Base-by-base conservation (phyloP, 2,797 vertebrate genomes). In the Typhlichthys subterraneus region DNA sequence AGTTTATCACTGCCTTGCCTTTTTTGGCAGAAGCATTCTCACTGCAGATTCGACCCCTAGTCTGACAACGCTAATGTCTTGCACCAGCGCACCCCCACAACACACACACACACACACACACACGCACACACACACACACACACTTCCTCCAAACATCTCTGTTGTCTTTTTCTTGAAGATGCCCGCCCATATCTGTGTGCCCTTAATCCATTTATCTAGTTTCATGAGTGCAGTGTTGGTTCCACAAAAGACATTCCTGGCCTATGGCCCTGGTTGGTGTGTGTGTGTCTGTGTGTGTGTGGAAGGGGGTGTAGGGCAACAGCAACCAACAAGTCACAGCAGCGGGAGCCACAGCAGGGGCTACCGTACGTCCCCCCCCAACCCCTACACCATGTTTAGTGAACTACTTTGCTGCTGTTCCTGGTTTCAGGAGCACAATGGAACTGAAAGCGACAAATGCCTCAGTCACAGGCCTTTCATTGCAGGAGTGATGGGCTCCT, bases 1-100 rank as follows among this genome's bases (percentile, higher is more conserved):
- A 95, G 93, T 96, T 95, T 94, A 94, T 95, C 93, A 93, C 91
- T 94, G 93, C 93, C 93, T 92, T 94, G 90, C 95, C 91, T 88
- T 86, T 88, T 92, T 92, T 92, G 93, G 91, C 90, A 89, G 89
- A 91, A 89, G 91, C 91, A 90, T 90, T 92, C 91, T 91, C 90
- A 87, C 89, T 86, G 88, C 70, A 76, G 79, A 75, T 75, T 82
- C 74, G 77, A 85, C 92, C 88, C 85, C 88, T 92, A 80, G 83
- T 86, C 87, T 84, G 76, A 84, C 84, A 88, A 90, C 86, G 81
- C 89, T 88, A 91, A 91, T 87, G 92, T 90, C 90, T 85, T 84
- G 87, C 76, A 76, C 79, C 83, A 72, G 80, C 77, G 72, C 79
- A 70, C 12, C 76, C 76, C 23, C 23, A 29, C 23, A 29, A 69